Percentiles rank a stretch among this genome's conserved stretches.
These are phyloP conservation scores for Aptenodytes forsteri DNA, from an alignment of 2,113 vertebrate genomes.

Conservation along the genomic window DNA sequence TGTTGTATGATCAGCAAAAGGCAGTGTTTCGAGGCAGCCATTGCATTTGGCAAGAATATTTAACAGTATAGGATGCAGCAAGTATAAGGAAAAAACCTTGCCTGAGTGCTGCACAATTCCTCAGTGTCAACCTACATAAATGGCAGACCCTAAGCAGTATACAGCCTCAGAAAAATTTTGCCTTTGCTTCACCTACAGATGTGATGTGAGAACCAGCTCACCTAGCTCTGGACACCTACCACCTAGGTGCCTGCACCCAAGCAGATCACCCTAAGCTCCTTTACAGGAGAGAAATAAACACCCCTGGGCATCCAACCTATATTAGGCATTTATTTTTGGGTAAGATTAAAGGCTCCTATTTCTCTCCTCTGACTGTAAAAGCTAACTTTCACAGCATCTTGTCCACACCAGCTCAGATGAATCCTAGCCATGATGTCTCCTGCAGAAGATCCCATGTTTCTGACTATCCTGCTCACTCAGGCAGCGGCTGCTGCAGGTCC, in stretches of 20 bases:
- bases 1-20: slow-evolving; percentile 6
- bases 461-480: not conserved
- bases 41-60: not conserved
- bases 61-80: not conserved
- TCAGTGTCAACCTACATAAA: not conserved
- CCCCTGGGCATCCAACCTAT: not conserved
- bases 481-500: not conserved
- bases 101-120: not conserved
- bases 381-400: not conserved
- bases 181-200: not conserved
- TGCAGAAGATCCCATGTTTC: not conserved
- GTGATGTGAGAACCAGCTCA: not conserved
- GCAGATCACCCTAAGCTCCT: not conserved
- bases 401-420: not conserved
- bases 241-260: not conserved
- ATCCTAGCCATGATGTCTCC: not conserved
- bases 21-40: not conserved
- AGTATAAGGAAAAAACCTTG: not conserved
- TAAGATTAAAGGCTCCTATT: not conserved
- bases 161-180: not conserved
- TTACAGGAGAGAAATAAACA: not conserved
- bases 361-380: not conserved
- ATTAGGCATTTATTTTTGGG: not conserved
- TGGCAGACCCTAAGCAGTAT: not conserved
- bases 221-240: not conserved